These are phyloP conservation scores for Rhogogaster chlorosoma DNA, from an alignment of 2,888 invertebrate species.

Conservation along the genomic window DNA sequence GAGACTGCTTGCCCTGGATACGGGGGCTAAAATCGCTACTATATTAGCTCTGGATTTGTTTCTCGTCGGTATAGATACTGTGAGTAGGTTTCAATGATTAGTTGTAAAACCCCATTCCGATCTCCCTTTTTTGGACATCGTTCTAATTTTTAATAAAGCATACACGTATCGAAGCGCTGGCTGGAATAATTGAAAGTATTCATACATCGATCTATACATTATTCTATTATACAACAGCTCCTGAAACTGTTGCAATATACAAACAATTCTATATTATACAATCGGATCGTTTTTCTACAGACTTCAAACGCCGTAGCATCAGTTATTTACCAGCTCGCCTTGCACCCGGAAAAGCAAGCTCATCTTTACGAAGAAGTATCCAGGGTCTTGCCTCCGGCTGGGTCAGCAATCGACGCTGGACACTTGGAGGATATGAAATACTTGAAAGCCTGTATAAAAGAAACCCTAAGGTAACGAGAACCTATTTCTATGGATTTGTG, in stretches of 20 bases:
- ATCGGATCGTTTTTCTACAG: conserved; percentile 76
- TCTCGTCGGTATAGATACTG: conserved; percentile 90
- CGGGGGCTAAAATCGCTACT: conserved; percentile 83
- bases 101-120: not conserved
- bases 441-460: conserved; percentile 87
- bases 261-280: not conserved
- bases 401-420: conserved; percentile 79
- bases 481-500: not conserved
- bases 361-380: conserved; percentile 82
- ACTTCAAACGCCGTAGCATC: conserved; percentile 89
- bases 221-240: not conserved
- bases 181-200: conserved; percentile 39
- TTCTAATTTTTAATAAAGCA: conserved; percentile 19
- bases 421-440: conserved; percentile 84
- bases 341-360: conserved; percentile 84
- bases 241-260: not conserved
- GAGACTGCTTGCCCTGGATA: conserved; percentile 81
- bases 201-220: not conserved
- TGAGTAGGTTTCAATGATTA: conserved; percentile 76
- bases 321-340: conserved; percentile 85
- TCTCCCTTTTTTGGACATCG: conserved; percentile 14
- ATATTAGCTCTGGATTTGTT: conserved; percentile 88
- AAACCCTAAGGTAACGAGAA: conserved; percentile 83
- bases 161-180: conserved; percentile 12
- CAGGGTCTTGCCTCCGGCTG: conserved; percentile 77